phyloP scores from a whole-genome alignment of 53 echinoderm and acorn worm genomes.

The Antedon mediterranea region DNA sequence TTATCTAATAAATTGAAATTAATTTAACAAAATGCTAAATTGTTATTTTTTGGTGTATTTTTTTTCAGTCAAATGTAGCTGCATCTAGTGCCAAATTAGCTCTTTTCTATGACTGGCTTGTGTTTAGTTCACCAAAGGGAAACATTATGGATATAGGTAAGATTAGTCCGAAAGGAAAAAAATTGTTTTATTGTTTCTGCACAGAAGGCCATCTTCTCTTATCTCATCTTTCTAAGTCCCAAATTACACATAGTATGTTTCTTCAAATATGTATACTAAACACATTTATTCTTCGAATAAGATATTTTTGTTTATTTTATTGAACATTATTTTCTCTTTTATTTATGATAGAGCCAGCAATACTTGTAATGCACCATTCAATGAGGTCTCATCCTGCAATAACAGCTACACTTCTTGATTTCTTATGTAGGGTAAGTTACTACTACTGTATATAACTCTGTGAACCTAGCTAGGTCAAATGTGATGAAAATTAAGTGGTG shows the following conservation, averaged over 20 bases:
- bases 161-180: neutral
- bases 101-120: conserved; percentile 91
- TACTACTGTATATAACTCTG: too few relatives aligned
- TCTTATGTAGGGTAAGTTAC: conserved; percentile 85
- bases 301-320: too few relatives aligned
- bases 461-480: too few relatives aligned
- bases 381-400: conserved; percentile 94
- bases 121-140: conserved; percentile 63
- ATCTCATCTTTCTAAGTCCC: too few relatives aligned
- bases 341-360: conserved; percentile 64
- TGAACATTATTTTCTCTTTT: neutral
- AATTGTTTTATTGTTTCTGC: neutral
- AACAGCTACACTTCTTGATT: conserved; percentile 81
- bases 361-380: conserved; percentile 96
- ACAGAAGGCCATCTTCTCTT: too few relatives aligned
- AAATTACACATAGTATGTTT: too few relatives aligned
- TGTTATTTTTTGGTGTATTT: too few relatives aligned
- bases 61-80: conserved; percentile 74
- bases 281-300: neutral
- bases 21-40: neutral
- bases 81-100: conserved; percentile 96
- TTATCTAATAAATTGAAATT: too few relatives aligned
- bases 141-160: conserved; percentile 99
- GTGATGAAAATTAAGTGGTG: too few relatives aligned
- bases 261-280: too few relatives aligned